phyloP scores from a whole-genome alignment of 2,797 vertebrate genomes.

The Rallus crepitans region DNA sequence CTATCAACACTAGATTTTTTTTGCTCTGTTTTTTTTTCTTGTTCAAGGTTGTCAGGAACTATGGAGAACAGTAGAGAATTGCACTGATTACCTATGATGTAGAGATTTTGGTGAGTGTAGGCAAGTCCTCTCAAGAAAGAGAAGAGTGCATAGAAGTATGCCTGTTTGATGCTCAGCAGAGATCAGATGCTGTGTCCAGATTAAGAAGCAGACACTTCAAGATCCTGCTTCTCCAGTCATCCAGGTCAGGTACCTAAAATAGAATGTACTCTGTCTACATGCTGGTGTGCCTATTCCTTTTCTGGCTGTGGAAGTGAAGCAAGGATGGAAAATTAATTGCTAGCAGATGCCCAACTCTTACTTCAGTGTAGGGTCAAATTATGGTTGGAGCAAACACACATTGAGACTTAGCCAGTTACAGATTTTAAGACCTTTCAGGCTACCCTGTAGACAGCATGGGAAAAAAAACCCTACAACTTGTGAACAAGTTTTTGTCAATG shows the following conservation, averaged over 20 bases:
- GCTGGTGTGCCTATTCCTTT: background rate
- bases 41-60: background rate
- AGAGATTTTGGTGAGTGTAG: background rate
- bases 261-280: background rate
- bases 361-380: background rate
- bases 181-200: background rate
- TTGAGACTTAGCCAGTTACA: background rate
- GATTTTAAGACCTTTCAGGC: background rate
- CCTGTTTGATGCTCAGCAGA: background rate
- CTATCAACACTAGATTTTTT: background rate
- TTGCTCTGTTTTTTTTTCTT: background rate
- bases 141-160: background rate
- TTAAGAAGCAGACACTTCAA: background rate
- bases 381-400: background rate
- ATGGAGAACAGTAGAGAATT: background rate
- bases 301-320: background rate
- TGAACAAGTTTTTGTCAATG: background rate
- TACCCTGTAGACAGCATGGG: background rate
- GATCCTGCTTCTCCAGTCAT: constrained; percentile 22
- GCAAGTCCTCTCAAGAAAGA: background rate
- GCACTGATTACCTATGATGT: background rate
- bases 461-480: background rate
- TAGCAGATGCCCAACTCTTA: background rate
- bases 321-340: background rate
- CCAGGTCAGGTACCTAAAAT: background rate